Conservation (phyloP, 2,888 invertebrate genomes). For the Lamproptera curius region DNA sequence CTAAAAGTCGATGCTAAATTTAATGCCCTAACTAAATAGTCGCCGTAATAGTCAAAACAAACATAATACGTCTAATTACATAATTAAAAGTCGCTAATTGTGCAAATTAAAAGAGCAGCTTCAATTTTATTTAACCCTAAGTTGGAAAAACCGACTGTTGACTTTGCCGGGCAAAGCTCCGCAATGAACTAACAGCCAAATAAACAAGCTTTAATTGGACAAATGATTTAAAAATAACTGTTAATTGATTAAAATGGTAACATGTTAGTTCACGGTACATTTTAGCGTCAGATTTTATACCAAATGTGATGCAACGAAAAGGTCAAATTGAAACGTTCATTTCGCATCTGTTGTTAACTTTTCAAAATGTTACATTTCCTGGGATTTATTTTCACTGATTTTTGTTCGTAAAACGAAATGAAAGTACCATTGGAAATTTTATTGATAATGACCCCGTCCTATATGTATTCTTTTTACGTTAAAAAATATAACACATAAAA, state of each 20-base stretch:
- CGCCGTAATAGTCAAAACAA: too few relatives aligned
- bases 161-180: constrained; percentile 29
- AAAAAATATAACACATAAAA: too few relatives aligned
- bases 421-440: too few relatives aligned
- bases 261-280: constrained; percentile 9
- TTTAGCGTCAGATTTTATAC: constrained; percentile 2
- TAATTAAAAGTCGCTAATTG: too few relatives aligned
- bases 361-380: too few relatives aligned
- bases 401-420: too few relatives aligned
- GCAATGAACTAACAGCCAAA: constrained; percentile 27
- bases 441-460: too few relatives aligned
- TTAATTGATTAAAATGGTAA: constrained; percentile 28
- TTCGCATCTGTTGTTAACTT: too few relatives aligned
- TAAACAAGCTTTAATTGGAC: constrained; percentile 26
- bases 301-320: not conserved
- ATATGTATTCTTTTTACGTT: not conserved
- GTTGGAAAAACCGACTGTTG: constrained; percentile 32
- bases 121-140: constrained; percentile 28
- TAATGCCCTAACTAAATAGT: constrained; percentile 13
- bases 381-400: too few relatives aligned
- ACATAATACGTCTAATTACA: too few relatives aligned
- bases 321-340: too few relatives aligned
- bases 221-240: constrained; percentile 28
- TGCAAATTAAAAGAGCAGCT: constrained; percentile 13
- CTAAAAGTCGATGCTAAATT: constrained; percentile 14